A percentile compares a stretch with the other conserved stretches of the same genome.
Evolutionary conservation across 1,140 invertebrate species (phyloP).

Genomic region (Heliconius eleuchia): DNA sequence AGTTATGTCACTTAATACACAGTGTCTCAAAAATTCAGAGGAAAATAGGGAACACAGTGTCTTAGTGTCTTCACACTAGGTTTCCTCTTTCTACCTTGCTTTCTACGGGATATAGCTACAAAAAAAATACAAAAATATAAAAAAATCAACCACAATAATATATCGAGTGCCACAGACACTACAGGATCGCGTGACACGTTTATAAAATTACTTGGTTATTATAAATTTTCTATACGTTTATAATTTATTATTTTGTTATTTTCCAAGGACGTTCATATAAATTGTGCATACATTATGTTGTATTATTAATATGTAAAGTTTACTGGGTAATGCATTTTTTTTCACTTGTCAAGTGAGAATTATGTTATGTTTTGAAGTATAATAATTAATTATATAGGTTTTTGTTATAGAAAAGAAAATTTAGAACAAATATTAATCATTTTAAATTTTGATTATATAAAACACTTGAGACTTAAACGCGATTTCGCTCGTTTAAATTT

Average conservation of each 20-base stretch:
- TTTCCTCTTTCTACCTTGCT: too few relatives aligned
- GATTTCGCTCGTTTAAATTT: too few relatives aligned
- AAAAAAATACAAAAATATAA: background rate
- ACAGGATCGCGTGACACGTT: background rate
- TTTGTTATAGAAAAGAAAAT: background rate
- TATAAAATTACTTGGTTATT: background rate
- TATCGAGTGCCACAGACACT: background rate
- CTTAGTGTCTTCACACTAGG: too few relatives aligned
- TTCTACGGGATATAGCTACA: too few relatives aligned
- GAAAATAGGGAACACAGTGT: too few relatives aligned
- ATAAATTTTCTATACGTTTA: slow-evolving; percentile 8
- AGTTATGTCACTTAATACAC: too few relatives aligned
- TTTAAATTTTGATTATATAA: too few relatives aligned
- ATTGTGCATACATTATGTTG: background rate
- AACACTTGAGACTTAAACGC: too few relatives aligned
- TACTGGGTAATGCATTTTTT: background rate
- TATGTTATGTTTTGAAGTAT: background rate
- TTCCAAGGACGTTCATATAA: background rate
- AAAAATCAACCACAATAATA: background rate
- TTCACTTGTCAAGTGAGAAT: background rate
- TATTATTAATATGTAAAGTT: background rate
- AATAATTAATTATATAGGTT: background rate
- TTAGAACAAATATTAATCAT: too few relatives aligned
- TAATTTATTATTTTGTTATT: background rate
- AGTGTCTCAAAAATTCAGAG: too few relatives aligned